Evolutionary conservation across 23 tunicate species (phyloP), one percentile per base, ranked within the genome.

Genomic region (Halocynthia aurantium): DNA sequence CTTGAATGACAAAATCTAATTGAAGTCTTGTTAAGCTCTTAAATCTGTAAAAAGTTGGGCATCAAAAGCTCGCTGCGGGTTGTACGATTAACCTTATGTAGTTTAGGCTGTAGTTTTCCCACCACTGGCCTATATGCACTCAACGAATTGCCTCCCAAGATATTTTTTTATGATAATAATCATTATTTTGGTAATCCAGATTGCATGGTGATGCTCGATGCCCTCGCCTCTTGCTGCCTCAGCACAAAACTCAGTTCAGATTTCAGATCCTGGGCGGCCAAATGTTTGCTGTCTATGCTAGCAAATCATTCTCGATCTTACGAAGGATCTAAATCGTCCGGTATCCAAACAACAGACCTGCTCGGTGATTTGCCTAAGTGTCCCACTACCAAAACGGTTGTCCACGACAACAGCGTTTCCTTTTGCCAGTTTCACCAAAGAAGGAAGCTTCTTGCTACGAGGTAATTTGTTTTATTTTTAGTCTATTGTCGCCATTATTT

Each of bases 221-320:
- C 98, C 40, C 70, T 92, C 52, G 78, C 98, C 6, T 79, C 85
- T 6, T 92, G 98, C 62, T 92, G 90, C 61, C 85, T 92, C 11
- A 86, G 92, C 60, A 49, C 57, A 21, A 71, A 75, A 67, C n/a
- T 86, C 22, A 57, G 92, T 10, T 58, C 77, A 10, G 50, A 67
- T 8, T 76, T 66, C 44, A 81, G 92, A 53, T 44, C 78, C 7
- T 92, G 98, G 98, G 91, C 98, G 22, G 62, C 83, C 22, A 73
- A 86, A 53, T 77, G 69, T 53, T 82, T 92, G 6, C 75, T 92
- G 61, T 50, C 71, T 44, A 73, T 77, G 17, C 71, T 92, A 51
- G 69, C 90, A 8, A 70, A 66, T 52, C 79, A 85, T 40, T 51
- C 76, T 52, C 57, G 65, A n/a, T 19, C 82, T 5, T 62, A 55